Conservation (phyloP, 2,888 invertebrate genomes). For the Parthenolecanium corni region DNA sequence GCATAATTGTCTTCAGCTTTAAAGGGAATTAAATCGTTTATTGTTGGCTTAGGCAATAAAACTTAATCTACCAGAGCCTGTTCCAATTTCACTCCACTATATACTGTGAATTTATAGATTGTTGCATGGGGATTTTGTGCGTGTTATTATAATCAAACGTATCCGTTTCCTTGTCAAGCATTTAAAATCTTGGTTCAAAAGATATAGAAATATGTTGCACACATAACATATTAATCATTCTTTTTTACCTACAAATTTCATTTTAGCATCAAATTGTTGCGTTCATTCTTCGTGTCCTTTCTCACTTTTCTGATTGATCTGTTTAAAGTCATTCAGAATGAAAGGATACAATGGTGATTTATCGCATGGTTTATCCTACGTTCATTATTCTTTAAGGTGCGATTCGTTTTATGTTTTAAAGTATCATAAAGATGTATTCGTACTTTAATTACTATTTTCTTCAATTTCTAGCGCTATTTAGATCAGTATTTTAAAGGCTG, state of each 20-base stretch:
- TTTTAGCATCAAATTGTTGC: neutral
- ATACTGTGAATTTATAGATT: no score
- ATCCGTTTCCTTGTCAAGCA: neutral
- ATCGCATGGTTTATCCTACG: neutral
- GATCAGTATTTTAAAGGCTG: no score
- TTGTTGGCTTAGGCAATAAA: no score
- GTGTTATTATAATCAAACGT: no score
- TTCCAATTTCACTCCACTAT: no score
- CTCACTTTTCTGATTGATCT: conserved; percentile 3
- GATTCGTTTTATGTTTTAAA: neutral
- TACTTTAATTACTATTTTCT: no score
- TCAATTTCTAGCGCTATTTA: no score
- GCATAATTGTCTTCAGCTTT: no score
- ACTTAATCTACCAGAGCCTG: no score
- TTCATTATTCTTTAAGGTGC: neutral
- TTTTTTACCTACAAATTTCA: conserved; percentile 12
- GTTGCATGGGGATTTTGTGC: no score
- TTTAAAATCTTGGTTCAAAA: conserved; percentile 7
- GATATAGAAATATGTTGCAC: conserved; percentile 7
- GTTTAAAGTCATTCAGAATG: neutral
- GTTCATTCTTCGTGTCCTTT: neutral
- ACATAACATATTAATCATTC: conserved; percentile 14
- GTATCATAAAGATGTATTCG: no score
- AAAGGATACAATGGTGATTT: neutral
- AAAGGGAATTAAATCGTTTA: no score